These are phyloP conservation scores for Anhinga anhinga DNA, from an alignment of 2,113 vertebrate species.

Conservation along the genomic window DNA sequence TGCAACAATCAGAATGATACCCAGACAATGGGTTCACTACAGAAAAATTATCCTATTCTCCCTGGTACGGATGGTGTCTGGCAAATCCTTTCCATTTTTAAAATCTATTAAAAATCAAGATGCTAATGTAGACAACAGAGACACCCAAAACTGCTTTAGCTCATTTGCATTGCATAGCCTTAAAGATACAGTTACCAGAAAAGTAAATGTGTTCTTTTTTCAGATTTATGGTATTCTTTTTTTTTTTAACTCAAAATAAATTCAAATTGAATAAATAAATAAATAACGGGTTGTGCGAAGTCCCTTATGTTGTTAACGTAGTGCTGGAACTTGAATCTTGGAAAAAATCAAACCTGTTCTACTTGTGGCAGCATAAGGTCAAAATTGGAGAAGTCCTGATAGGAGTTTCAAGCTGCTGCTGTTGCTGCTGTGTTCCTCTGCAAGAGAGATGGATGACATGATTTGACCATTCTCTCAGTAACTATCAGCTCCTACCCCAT, in stretches of 20 bases:
- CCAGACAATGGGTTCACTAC: neutral
- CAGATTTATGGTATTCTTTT: rapidly evolving
- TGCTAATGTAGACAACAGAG: neutral
- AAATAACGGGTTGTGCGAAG: no score
- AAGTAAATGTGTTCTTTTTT: rapidly evolving
- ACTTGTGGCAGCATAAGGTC: neutral
- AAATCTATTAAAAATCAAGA: neutral
- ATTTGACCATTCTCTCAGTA: neutral
- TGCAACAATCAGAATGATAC: neutral
- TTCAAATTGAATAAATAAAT: neutral
- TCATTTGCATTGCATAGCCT: neutral
- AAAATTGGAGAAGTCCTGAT: neutral
- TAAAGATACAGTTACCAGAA: neutral
- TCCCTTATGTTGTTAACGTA: neutral
- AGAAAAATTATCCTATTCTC: neutral
- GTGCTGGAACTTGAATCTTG: neutral
- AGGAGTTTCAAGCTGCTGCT: neutral
- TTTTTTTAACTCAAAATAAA: neutral
- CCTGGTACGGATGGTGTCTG: neutral
- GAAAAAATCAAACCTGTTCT: neutral
- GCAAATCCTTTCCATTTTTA: neutral
- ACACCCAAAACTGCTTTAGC: neutral
- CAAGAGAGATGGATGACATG: rapidly evolving
- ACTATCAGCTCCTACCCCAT: neutral
- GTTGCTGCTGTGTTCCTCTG: neutral